Evolutionary conservation across 2,888 invertebrate species (phyloP).

Genomic region (Charanyca ferruginea): DNA sequence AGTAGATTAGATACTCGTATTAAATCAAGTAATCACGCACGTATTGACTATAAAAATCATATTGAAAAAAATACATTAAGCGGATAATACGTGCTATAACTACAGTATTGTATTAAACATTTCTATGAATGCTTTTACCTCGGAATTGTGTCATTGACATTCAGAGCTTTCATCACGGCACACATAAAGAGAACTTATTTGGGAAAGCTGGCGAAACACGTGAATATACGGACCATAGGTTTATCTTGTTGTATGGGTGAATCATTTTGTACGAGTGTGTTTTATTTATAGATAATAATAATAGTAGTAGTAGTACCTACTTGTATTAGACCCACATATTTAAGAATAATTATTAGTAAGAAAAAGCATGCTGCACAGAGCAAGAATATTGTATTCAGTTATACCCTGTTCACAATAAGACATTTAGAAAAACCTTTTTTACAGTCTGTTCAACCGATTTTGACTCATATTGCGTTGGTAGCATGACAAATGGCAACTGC

Average conservation of each 20-base stretch:
- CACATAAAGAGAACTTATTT: conserved; percentile 30
- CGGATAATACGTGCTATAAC: conserved; percentile 27
- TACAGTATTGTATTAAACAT: conserved; percentile 23
- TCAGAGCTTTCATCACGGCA: conserved; percentile 18
- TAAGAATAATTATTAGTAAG: neutral
- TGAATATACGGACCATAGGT: conserved; percentile 14
- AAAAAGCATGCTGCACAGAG: too few species aligned
- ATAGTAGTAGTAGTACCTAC: neutral
- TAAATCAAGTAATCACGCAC: conserved; percentile 52
- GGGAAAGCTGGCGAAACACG: conserved; percentile 6
- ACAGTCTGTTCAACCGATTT: too few species aligned
- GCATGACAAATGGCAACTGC: too few species aligned
- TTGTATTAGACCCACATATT: neutral
- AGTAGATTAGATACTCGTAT: conserved; percentile 47
- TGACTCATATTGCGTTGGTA: too few species aligned
- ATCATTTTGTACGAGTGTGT: neutral
- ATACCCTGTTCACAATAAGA: too few species aligned
- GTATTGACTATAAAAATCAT: conserved; percentile 48
- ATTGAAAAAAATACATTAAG: conserved; percentile 44
- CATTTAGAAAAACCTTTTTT: too few species aligned
- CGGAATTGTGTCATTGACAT: conserved; percentile 38
- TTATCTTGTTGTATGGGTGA: neutral
- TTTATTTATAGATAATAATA: neutral
- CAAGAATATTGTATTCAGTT: too few species aligned
- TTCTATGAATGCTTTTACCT: conserved; percentile 28